Conservation (phyloP, 2,888 invertebrate species). For the Tenthredo mesomela region DNA sequence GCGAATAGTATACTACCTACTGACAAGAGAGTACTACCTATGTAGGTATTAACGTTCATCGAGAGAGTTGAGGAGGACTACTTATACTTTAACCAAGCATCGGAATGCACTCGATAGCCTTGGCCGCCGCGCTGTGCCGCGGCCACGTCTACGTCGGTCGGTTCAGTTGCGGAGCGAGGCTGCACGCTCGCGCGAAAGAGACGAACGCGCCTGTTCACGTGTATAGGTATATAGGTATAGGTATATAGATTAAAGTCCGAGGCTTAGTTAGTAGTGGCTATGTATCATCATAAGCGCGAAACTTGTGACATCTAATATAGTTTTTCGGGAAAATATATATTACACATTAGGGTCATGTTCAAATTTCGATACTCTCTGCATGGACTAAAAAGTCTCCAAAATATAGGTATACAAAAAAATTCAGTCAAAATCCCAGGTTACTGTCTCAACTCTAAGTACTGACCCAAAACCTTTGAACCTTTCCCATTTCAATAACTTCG, state of each 20-base stretch:
- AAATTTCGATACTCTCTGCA: no score
- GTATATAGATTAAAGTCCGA: background rate
- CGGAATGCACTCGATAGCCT: slow-evolving; percentile 74
- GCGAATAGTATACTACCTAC: background rate
- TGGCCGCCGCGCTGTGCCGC: slow-evolving; percentile 62
- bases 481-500: no score
- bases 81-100: slow-evolving; percentile 37
- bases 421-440: no score
- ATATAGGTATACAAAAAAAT: no score
- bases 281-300: background rate
- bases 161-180: background rate
- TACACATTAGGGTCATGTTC: background rate
- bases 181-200: slow-evolving; percentile 13
- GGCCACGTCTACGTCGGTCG: background rate
- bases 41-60: background rate
- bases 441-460: no score
- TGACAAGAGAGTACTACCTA: background rate
- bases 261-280: background rate
- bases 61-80: slow-evolving; percentile 37
- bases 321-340: background rate
- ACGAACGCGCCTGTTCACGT: background rate
- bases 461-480: no score
- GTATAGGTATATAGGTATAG: background rate
- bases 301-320: background rate
- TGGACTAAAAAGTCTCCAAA: no score